A percentile compares a stretch with the other conserved stretches of the same genome.
Conservation (phyloP, 2,113 vertebrate species). For the Scytalopus superciliaris region DNA sequence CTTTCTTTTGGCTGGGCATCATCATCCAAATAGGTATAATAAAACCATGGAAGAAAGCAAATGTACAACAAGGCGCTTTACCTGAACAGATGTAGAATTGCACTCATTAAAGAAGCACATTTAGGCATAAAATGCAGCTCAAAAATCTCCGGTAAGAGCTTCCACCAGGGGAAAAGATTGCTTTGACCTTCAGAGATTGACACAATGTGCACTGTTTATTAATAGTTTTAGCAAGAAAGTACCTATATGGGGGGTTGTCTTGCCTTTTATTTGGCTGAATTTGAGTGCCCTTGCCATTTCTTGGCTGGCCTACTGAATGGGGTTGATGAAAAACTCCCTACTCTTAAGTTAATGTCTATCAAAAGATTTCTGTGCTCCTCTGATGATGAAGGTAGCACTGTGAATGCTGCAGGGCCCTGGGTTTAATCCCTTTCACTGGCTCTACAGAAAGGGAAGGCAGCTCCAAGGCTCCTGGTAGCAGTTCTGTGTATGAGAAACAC, state of each 20-base stretch:
- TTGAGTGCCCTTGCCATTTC: neutral
- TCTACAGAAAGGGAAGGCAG: neutral
- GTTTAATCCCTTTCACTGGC: neutral
- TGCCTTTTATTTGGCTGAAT: neutral
- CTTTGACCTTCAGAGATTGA: conserved; percentile 59
- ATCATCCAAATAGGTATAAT: neutral
- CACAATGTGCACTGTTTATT: conserved; percentile 1
- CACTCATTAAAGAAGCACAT: conserved; percentile 36
- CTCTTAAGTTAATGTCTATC: neutral
- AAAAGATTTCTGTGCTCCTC: neutral
- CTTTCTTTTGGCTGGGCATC: neutral
- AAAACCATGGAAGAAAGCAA: neutral
- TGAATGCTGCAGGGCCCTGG: neutral
- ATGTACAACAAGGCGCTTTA: neutral
- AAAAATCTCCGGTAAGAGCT: neutral
- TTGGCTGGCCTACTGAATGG: neutral
- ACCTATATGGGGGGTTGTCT: neutral
- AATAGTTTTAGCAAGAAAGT: conserved; percentile 29
- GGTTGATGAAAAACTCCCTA: neutral
- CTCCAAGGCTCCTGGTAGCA: fast-evolving
- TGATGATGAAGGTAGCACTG: neutral
- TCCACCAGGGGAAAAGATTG: conserved; percentile 35
- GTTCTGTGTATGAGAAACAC: neutral
- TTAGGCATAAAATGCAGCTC: conserved; percentile 18
- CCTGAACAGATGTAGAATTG: conserved; percentile 40